These are phyloP conservation scores for Colaptes auratus DNA, from an alignment of 2,113 vertebrate species.

Conservation along the genomic window DNA sequence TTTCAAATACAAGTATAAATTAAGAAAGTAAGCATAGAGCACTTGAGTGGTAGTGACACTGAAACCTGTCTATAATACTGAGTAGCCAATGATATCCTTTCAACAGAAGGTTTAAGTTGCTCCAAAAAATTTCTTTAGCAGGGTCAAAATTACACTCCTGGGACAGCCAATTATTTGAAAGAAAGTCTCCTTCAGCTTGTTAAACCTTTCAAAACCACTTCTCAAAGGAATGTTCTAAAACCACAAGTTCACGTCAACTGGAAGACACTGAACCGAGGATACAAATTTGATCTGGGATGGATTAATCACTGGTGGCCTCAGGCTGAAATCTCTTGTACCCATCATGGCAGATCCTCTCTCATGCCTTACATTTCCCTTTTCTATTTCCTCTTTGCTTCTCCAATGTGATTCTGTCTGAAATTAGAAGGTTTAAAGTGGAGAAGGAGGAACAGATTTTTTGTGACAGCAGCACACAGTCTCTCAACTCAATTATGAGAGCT, in stretches of 20 bases:
- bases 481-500: not conserved
- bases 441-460: not conserved
- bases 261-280: not conserved
- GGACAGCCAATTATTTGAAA: not conserved
- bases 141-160: constrained; percentile 5
- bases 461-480: not conserved
- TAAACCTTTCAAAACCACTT: constrained; percentile 38
- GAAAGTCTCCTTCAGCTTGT: constrained; percentile 14
- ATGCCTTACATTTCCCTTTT: not conserved
- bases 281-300: constrained; percentile 21
- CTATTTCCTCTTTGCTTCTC: not conserved
- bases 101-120: not conserved
- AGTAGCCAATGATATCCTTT: not conserved
- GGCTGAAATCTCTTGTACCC: not conserved
- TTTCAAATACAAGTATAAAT: not conserved
- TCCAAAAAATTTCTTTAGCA: not conserved
- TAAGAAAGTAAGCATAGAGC: not conserved
- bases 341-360: not conserved
- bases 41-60: not conserved
- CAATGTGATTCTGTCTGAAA: not conserved
- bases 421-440: not conserved
- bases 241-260: not conserved
- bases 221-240: not conserved
- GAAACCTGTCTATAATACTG: not conserved
- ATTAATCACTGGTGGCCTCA: constrained; percentile 19